Base-by-base conservation (phyloP, 2,888 invertebrate species). In the Sarcophaga caerulescens region DNA sequence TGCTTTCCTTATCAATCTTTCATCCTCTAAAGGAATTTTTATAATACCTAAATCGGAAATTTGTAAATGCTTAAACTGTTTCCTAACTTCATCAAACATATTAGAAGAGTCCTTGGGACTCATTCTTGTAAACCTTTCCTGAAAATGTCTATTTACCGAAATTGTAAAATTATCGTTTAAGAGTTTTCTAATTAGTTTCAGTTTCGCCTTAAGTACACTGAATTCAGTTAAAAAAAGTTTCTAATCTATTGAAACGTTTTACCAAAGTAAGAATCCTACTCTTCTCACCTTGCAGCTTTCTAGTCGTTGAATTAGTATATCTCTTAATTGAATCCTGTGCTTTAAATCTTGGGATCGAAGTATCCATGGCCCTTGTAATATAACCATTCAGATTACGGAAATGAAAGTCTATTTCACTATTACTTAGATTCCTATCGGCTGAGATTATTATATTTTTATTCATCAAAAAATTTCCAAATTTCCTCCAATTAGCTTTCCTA, bases 221-320 rank as follows among this genome's bases (percentile, higher is more conserved):
- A 70, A 3, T 21, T 69, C 59, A 5, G 59, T 17, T 60, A 4
- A 76, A 63, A n/a, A 21, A 14, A 14, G 25, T n/a, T 70, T 76
- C 70, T 70, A 60, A 35, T 70, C 81, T 70, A 45, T 82, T 77
- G 23, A 63, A 76, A 11, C 59, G 25, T 77, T 82, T 77, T 17
- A 74, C 63, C 14, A 57, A 57, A 25, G 84, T 75, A 5, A 79
- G 8, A 23, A 85, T 62, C 44, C 69, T 75, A 60, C 62, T 69
- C 14, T 74, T 81, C 23, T 81, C 75, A 12, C 10, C 14, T 11
- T 85, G 68, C 12, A 84, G 23, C 62, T 73, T 81, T 44, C 23
- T 69, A 35, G 76, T 80, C 21, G 59, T 71, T 45, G 80, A 4
- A 45, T 84, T 80, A 19, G 60, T 19, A 47, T 71, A 76, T 66